Base-by-base conservation (phyloP, 2,888 invertebrate species). In the Nemoura dubitans region DNA sequence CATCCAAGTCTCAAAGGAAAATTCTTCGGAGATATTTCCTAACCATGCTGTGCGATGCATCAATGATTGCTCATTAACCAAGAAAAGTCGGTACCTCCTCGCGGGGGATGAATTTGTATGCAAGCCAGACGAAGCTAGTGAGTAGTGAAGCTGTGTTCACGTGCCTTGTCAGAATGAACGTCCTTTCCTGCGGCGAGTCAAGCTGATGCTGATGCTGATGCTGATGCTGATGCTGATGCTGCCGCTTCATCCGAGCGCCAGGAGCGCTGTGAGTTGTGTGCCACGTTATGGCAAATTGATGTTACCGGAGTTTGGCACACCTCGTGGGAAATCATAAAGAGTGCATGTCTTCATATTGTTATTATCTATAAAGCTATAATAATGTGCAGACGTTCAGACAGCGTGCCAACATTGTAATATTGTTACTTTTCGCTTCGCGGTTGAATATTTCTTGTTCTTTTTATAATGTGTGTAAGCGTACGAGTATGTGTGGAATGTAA, bases 331-430 rank as follows among this genome's bases (percentile, higher is more conserved):
- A 59, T 59, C 59, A 59, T 59, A 59, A 59, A 59, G 59, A 59
- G 59, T 59, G 59, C 59, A 59, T 21, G 59, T 59, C 59, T 59
- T 59, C 59, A 59, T 59, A 59, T 59, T 59, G 59, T 59, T 59
- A 59, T 59, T 59, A 59, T 59, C 59, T 59, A 21, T 59, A 59
- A 59, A 59, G 59, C 59, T 59, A 59, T 59, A 59, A 59, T 21
- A 59, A 59, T 59, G 21, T 59, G 36, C 3, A 3, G 36, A 6
- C 36, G 59, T 21, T 16, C 59, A 21, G 21, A 59, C 16, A 59
- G 36, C 36, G 36, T 36, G 36, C 36, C 59, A 59, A 59, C 59
- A 21, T 21, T 59, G 14, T 59, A 59, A 59, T 59, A 59, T 21
- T 21, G 59, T 59, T 59, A 21, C 14, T 21, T 59, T 59, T 59